phyloP scores from a whole-genome alignment of 2,797 vertebrate genomes.

The Sebastes trivittatus region DNA sequence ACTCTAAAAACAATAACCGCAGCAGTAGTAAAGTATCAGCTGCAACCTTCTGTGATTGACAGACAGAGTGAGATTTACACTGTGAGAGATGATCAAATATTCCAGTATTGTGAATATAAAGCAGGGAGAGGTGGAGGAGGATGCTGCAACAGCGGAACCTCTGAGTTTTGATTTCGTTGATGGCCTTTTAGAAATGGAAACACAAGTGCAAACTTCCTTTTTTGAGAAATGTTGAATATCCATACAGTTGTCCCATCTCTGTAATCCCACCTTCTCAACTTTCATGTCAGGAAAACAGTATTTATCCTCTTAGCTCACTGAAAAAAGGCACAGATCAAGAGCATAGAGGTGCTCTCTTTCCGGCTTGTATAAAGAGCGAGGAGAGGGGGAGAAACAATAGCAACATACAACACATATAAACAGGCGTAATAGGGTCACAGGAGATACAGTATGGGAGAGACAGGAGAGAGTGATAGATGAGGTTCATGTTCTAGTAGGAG shows the following conservation, averaged over 20 bases:
- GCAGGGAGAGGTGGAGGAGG: no score
- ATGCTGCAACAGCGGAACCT: neutral
- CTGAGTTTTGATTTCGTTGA: neutral
- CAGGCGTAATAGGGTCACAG: no score
- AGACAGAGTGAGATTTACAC: neutral
- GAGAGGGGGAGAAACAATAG: no score
- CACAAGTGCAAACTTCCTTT: neutral
- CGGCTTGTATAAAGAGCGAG: no score
- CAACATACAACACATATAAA: no score
- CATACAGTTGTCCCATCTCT: neutral
- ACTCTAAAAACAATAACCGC: neutral
- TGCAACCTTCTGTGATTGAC: neutral
- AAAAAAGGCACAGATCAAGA: neutral
- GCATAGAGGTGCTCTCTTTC: neutral
- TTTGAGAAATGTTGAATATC: neutral
- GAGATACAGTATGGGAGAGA: no score
- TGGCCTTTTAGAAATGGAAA: neutral
- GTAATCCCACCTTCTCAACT: neutral
- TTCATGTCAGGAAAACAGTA: neutral
- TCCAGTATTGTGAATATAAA: neutral
- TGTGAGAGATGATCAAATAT: neutral
- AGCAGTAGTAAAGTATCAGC: neutral
- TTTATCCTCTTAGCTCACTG: neutral
- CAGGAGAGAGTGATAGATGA: no score
- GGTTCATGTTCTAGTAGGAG: no score